Conservation (phyloP, 2,113 vertebrate species). For the Myocastor coypus region DNA sequence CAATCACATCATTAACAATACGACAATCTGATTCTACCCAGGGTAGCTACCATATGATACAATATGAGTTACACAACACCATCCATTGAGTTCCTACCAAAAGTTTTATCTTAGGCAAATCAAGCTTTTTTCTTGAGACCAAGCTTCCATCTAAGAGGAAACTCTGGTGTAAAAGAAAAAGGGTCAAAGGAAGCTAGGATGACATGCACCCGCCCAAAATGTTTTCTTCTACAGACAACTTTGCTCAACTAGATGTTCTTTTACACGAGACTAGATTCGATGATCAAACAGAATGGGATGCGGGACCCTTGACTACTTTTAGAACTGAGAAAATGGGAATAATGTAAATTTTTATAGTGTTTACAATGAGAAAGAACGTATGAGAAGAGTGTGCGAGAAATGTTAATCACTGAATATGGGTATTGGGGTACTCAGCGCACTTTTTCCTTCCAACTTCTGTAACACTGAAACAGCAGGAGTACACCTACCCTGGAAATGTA, state of each 20-base stretch:
- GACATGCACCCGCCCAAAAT: conserved; percentile 27
- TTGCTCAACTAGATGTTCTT: not conserved
- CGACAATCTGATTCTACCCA: not conserved
- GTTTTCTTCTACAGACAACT: not conserved
- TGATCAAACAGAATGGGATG: not conserved
- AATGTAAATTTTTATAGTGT: conserved; percentile 2
- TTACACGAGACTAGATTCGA: not conserved
- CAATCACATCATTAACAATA: not conserved
- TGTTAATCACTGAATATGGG: not conserved
- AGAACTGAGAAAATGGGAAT: not conserved
- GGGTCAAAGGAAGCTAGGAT: not conserved
- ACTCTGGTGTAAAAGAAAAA: not conserved
- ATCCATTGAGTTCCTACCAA: conserved; percentile 31
- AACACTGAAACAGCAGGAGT: not conserved
- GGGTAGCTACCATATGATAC: not conserved
- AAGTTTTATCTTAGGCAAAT: conserved; percentile 55
- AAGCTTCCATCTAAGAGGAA: conserved; percentile 54
- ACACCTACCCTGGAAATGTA: not conserved
- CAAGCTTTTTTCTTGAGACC: conserved; percentile 45
- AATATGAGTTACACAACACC: not conserved
- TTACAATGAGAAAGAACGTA: not conserved
- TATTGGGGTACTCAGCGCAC: not conserved
- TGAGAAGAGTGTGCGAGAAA: not conserved
- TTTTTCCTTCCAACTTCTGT: not conserved
- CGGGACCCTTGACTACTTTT: not conserved